Base-by-base conservation (phyloP, 2,888 invertebrate species). In the Apotomis turbidana region DNA sequence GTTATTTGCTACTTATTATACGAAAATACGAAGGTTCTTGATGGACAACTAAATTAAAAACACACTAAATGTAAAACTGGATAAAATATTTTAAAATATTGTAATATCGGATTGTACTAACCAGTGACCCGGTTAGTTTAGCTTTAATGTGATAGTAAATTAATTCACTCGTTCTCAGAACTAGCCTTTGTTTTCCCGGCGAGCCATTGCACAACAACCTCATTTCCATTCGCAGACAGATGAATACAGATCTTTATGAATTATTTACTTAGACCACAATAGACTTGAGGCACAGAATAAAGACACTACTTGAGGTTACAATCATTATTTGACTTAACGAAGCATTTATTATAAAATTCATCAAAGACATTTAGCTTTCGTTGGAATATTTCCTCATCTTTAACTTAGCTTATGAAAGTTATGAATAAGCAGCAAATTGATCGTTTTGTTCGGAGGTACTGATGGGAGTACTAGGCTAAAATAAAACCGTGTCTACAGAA, bases 201-300 rank as follows among this genome's bases (percentile, higher is more conserved):
- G 36, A 66, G 55, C 58, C 60, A 57, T 66, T 36, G 57, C 61
- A 15, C 13, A 73, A 62, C 61, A 73, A 73, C 38, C 70, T 9
- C 46, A 73, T 70, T 70, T 74, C 66, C 74, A 74, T 74, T 71
- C 62, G 44, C 62, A 60, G 55, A 63, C 67, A 68, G 62, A 70
- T 68, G 74, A 74, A 58, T 63, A 70, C 52, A 49, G 36, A 68
- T 70, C 71, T 74, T 36, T 70, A 73, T 74, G 74, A 74, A 74
- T 71, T 68, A 68, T 72, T 68, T 68, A 72, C 61, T 15, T 10
- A 9, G 36, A 44, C 60, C 46, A 57, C 46, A 57, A 46, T 15
- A 61, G 36, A 67, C 55, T 59, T 54, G 49, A 51, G 27, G 36
- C 27, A 27, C 27, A 27, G 27, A 27, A 27, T 27, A 27, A 27